Evolutionary conservation across 2,888 invertebrate genomes (phyloP), one percentile per base, ranked within the genome.

Genomic region (Erebia aethiops): DNA sequence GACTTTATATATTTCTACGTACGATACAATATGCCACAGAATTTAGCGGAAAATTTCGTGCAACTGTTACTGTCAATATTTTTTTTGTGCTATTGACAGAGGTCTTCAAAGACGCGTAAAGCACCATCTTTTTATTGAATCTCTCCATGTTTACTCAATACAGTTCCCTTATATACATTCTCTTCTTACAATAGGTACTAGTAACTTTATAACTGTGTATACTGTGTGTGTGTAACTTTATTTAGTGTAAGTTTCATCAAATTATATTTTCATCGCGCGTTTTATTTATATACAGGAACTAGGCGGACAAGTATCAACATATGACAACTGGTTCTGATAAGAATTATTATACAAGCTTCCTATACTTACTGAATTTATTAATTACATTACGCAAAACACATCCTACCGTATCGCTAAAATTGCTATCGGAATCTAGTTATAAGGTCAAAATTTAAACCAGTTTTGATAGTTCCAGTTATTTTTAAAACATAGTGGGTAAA

Each of bases 311-410:
- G 18, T 16, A 61, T 61, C 10, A 43, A 43, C 1, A 52, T 54
- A 46, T 16, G 16, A 21, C 13, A 62, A 46, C 62, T 21, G 21
- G 46, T 21, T 16, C 7, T 13, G 10, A 16, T 18, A 18, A 5
- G 13, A 18, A 61, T 62, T 14, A 62, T 14, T 49, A 49, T 16
- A 60, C 16, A 14, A 21, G 49, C 49, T 62, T 62, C 62, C 62
- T 62, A n/a, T n/a, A n/a, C n/a, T n/a, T n/a, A 62, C 46, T 21
- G 16, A 13, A 46, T 21, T 62, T 0, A 46, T 11, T 46, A 46
- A 46, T 13, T 62, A 46, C 11, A 7, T 21, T 46, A 46, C 14
- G 21, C 46, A 46, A 21, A 49, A 46, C 14, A 62, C 49, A 49
- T 62, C 21, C 62, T 49, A 49, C 21, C 8, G 13, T 18, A 18